Percentiles rank a stretch among this genome's conserved stretches.
Conservation (phyloP, 2,113 vertebrate genomes). For the Dasyprocta punctata region DNA sequence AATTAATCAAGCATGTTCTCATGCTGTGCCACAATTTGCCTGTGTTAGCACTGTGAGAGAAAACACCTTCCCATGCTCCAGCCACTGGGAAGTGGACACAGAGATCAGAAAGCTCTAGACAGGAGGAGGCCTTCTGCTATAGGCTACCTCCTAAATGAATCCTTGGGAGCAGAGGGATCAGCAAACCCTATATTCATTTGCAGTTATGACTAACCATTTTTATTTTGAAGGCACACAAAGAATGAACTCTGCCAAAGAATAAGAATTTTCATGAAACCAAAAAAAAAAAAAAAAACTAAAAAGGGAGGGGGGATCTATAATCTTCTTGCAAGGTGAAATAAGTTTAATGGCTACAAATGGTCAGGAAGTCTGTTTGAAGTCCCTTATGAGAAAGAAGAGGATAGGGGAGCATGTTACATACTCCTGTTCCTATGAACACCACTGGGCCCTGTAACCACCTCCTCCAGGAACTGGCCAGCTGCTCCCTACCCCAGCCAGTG, state of each 20-base stretch:
- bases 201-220: conserved; percentile 27
- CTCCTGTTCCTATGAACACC: conserved; percentile 42
- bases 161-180: neutral
- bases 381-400: neutral
- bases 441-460: conserved; percentile 27
- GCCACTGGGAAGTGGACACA: neutral
- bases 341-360: conserved; percentile 56
- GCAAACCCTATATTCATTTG: neutral
- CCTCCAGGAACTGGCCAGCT: neutral
- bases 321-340: conserved; percentile 67
- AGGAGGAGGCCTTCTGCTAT: neutral
- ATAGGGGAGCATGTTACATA: neutral
- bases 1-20: neutral
- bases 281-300: neutral
- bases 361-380: conserved; percentile 73
- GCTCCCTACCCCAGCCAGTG: neutral
- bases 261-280: conserved; percentile 58
- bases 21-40: too few species aligned
- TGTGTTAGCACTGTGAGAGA: neutral
- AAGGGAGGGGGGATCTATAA: neutral
- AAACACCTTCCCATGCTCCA: neutral
- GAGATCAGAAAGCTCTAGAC: neutral
- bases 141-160: neutral
- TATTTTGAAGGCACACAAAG: neutral
- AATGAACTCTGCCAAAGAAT: conserved; percentile 34